Base-by-base conservation (phyloP, 1,140 invertebrate genomes). In the Psilanteris sp. region DNA sequence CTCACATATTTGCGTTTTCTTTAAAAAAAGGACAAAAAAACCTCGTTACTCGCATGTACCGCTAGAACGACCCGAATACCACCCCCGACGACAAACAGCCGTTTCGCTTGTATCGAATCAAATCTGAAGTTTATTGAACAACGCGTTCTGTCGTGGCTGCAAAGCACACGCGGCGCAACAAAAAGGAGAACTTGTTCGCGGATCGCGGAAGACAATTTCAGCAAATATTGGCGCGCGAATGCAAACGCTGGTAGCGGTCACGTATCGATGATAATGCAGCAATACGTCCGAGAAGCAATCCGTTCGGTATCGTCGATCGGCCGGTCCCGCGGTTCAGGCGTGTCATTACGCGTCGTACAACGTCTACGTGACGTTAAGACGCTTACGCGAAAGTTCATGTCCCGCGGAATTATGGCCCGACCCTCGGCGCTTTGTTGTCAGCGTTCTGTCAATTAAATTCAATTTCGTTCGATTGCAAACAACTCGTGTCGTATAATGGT, bases 231-330 rank as follows among this genome's bases (percentile, higher is more conserved):
- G 43, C 36, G 71, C 55, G 67, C 34, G 44, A 61, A 64, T 79
- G 62, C 26, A 62, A 81, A 78, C 55, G 79, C 80, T 71, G 39
- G 80, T 80, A 81, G 80, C 80, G 55, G 66, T 81, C 80, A 81
- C 80, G 80, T 80, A 77, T 77, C 70, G 70, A 55, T 75, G 67
- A 78, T 78, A 61, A 62, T 57, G 34, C 50, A 27, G 39, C 55
- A 62, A 61, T n/a, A n/a, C n/a, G n/a, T n/a, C 71, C 18, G 26
- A 71, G 31, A 54, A 14, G 54, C 59, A 77, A 79, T 68, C 55
- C 64, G 57, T 72, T 64, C 44, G 37, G 16, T 39, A 44, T 73
- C 62, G 62, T 57, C 34, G 31, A 75, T 70, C 43, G 29, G n/a
- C 59, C 36, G 59, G 66, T 59, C 37, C 39, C 57, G 55, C 59